Evolutionary conservation across 2,797 vertebrate species (phyloP).

Genomic region (Mormyrops attenuatus): DNA sequence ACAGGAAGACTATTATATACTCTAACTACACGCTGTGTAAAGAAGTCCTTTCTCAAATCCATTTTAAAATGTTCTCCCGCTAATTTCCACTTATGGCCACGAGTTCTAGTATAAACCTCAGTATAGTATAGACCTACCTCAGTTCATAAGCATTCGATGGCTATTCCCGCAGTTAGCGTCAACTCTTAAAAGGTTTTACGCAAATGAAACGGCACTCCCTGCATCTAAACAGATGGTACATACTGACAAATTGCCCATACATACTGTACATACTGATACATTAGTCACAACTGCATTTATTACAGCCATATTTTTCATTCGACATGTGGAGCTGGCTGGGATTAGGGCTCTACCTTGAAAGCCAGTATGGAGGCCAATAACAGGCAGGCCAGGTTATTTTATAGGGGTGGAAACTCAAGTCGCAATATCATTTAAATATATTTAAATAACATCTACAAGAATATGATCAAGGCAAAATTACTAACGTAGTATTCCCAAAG

Average conservation of each 20-base stretch:
- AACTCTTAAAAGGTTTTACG: not conserved
- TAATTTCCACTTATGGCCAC: too few relatives aligned
- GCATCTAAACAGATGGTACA: not conserved
- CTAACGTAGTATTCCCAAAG: not conserved
- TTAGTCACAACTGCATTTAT: slow-evolving; percentile 7
- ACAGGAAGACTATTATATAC: too few relatives aligned
- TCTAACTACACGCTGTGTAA: too few relatives aligned
- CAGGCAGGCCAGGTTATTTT: not conserved
- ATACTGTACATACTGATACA: too few relatives aligned
- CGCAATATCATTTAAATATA: not conserved
- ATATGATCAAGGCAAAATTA: not conserved
- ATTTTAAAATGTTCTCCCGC: too few relatives aligned
- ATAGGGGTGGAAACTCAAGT: not conserved
- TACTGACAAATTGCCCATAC: too few relatives aligned
- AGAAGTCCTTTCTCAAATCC: too few relatives aligned
- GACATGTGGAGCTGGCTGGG: not conserved
- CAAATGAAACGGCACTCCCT: not conserved
- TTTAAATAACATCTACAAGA: not conserved
- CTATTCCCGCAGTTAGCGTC: not conserved
- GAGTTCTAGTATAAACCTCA: too few relatives aligned
- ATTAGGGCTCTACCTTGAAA: not conserved
- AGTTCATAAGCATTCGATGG: not conserved
- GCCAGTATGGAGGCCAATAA: not conserved
- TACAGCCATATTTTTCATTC: not conserved
- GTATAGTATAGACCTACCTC: not conserved